Percentiles rank a stretch among this genome's conserved stretches.
phyloP scores from a whole-genome alignment of 1,140 invertebrate species.

The Metaphire vulgaris region DNA sequence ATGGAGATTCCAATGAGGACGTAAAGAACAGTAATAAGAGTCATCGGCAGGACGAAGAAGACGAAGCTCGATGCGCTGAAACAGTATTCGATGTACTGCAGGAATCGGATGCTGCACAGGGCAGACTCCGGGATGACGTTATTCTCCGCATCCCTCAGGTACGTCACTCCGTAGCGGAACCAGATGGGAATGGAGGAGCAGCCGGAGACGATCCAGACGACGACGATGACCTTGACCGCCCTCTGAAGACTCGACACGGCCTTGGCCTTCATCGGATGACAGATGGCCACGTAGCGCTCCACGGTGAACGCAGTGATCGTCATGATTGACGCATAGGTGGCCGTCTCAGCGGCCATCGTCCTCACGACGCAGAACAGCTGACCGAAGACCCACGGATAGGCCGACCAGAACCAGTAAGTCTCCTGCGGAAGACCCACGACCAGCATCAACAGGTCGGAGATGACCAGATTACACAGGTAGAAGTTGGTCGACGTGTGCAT shows the following conservation, averaged over 20 bases:
- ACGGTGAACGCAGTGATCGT: slow-evolving; percentile 51
- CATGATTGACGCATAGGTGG: slow-evolving; percentile 57
- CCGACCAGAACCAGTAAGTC: slow-evolving; percentile 75
- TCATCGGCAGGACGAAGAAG: slow-evolving; percentile 51
- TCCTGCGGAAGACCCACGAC: slow-evolving; percentile 71
- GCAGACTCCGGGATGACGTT: slow-evolving; percentile 38
- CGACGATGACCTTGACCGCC: slow-evolving; percentile 68
- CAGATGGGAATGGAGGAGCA: slow-evolving; percentile 65
- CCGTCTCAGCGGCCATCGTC: slow-evolving; percentile 75
- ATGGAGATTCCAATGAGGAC: slow-evolving; percentile 44
- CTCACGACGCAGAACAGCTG: slow-evolving; percentile 74
- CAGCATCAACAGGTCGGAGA: slow-evolving; percentile 83
- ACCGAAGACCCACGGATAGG: slow-evolving; percentile 79
- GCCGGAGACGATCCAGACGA: slow-evolving; percentile 70
- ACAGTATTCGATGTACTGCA: slow-evolving; percentile 9
- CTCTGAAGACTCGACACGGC: slow-evolving; percentile 59
- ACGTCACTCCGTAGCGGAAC: slow-evolving; percentile 39
- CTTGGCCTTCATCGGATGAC: slow-evolving; percentile 43
- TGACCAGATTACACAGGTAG: slow-evolving; percentile 82
- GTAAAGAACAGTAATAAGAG: slow-evolving; percentile 47
- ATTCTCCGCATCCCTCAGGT: slow-evolving; percentile 49
- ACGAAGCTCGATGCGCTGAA: slow-evolving; percentile 40
- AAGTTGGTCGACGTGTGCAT: slow-evolving; percentile 69
- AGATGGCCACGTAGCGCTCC: slow-evolving; percentile 49
- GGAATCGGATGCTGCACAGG: slow-evolving; percentile 21